A percentile compares a stretch with the other conserved stretches of the same genome.
Evolutionary conservation across 2,113 vertebrate species (phyloP).

Genomic region (Hippocampus mohnikei): DNA sequence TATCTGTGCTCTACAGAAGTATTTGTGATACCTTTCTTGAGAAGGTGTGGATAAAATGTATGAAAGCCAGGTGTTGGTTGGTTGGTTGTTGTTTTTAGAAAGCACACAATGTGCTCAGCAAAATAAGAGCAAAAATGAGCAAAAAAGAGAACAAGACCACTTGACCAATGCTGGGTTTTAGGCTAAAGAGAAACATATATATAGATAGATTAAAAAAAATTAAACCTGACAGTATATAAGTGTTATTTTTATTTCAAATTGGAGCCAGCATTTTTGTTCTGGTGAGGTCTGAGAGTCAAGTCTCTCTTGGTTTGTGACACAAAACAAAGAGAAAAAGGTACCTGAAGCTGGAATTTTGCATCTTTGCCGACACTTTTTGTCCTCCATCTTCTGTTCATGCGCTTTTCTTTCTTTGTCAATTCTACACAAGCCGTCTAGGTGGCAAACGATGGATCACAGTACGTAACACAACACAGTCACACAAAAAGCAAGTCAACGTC

Average conservation of each 20-base stretch:
- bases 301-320: constrained; percentile 12
- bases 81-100: background rate
- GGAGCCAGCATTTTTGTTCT: too few relatives aligned
- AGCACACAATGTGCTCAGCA: constrained; percentile 9
- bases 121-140: constrained; percentile 19
- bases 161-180: background rate
- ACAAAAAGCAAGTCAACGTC: constrained; percentile 29
- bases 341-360: constrained; percentile 99
- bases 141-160: background rate
- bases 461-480: constrained; percentile 62
- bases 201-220: too few relatives aligned
- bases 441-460: constrained; percentile 69
- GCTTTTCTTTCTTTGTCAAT: constrained; percentile 99
- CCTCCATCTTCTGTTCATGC: constrained; percentile 98
- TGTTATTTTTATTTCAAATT: too few relatives aligned
- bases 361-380: constrained; percentile 99
- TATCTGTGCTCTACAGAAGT: background rate
- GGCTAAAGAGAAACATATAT: too few relatives aligned
- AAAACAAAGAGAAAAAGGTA: constrained; percentile 62
- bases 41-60: background rate
- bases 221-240: too few relatives aligned
- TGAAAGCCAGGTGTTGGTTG: constrained; percentile 12
- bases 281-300: background rate
- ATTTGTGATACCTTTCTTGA: background rate
- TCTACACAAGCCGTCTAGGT: constrained; percentile 98